Conservation (phyloP, 2,888 invertebrate genomes). For the Nymphalis urticae region DNA sequence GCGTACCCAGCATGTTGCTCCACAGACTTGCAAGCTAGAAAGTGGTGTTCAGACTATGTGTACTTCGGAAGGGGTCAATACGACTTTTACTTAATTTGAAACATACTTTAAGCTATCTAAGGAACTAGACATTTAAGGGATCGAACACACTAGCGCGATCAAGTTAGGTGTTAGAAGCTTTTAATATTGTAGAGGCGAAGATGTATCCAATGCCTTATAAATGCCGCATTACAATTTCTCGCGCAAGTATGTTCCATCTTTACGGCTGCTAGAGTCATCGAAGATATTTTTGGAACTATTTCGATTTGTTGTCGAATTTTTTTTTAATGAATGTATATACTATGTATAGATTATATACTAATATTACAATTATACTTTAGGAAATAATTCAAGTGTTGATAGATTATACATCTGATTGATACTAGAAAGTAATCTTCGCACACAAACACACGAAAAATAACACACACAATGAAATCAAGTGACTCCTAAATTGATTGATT, state of each 20-base stretch:
- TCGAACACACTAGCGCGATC: not conserved
- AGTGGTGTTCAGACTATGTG: slow-evolving; percentile 82
- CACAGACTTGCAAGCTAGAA: slow-evolving; percentile 78
- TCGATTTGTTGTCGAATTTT: not conserved
- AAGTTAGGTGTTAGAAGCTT: not conserved
- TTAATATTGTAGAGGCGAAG: not conserved
- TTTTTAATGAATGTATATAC: slow-evolving; percentile 2
- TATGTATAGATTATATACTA: slow-evolving; percentile 9
- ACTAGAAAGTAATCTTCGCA: too few species aligned
- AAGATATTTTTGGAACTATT: not conserved
- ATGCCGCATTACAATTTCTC: too few species aligned
- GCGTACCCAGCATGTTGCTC: slow-evolving; percentile 84
- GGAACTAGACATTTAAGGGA: not conserved
- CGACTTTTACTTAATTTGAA: slow-evolving; percentile 54
- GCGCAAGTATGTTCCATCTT: not conserved
- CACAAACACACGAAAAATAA: too few species aligned
- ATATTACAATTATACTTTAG: not conserved
- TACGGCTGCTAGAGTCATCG: not conserved
- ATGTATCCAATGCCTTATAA: too few species aligned
- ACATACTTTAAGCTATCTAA: not conserved
- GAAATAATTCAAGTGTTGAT: not conserved
- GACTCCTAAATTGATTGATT: too few species aligned
- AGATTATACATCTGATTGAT: too few species aligned
- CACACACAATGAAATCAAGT: too few species aligned
- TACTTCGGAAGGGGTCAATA: slow-evolving; percentile 76